Evolutionary conservation across 2,113 vertebrate species (phyloP).

Genomic region (Crypturellus undulatus): DNA sequence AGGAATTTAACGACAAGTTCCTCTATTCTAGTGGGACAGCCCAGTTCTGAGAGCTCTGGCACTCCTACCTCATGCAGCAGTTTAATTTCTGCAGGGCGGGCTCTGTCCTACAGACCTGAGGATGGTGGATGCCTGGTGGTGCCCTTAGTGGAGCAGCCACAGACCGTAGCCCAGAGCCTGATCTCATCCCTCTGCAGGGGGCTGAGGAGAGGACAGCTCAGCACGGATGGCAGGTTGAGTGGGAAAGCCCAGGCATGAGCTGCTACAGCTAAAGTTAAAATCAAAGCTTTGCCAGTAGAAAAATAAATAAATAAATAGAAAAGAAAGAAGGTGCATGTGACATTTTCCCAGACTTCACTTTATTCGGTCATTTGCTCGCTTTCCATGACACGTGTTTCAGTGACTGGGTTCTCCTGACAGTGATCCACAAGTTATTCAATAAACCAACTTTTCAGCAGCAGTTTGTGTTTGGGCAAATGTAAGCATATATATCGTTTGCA

Average conservation of each 20-base stretch:
- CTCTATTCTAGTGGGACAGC: background rate
- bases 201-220: background rate
- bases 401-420: background rate
- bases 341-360: background rate
- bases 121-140: background rate
- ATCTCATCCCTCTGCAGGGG: background rate
- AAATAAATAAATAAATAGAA: background rate
- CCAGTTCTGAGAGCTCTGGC: background rate
- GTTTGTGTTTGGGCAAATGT: background rate
- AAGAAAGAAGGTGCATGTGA: background rate
- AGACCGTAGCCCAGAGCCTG: background rate
- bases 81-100: background rate
- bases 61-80: background rate
- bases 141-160: background rate
- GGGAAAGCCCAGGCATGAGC: background rate
- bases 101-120: rapidly evolving
- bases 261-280: background rate
- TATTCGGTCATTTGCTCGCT: background rate
- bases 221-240: background rate
- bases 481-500: background rate
- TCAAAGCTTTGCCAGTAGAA: background rate
- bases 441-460: background rate
- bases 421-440: background rate
- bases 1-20: conserved; percentile 43
- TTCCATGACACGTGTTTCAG: background rate